Conservation (phyloP, 2,888 invertebrate species). For the Volucella zonaria region DNA sequence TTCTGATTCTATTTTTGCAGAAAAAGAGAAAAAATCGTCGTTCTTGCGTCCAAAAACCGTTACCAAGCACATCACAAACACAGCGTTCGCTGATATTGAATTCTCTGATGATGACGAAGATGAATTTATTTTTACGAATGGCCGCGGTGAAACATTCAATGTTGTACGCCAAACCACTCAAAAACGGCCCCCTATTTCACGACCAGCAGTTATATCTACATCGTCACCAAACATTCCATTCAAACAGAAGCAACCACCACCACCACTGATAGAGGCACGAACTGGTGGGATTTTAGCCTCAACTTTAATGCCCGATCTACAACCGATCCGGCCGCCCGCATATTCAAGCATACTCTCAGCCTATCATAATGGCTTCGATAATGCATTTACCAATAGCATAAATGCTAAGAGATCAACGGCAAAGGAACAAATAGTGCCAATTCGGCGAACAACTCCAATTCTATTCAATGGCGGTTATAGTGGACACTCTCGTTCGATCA, state of each 20-base stretch:
- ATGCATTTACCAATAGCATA: conserved; percentile 61
- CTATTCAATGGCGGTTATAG: conserved; percentile 42
- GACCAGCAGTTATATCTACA: conserved; percentile 14
- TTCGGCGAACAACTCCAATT: conserved; percentile 33
- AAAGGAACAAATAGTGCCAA: conserved; percentile 47
- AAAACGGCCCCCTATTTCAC: conserved; percentile 27
- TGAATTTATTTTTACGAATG: conserved; percentile 60
- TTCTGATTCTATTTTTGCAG: conserved; percentile 21
- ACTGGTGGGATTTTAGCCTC: conserved; percentile 76
- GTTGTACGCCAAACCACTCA: conserved; percentile 22
- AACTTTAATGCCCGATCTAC: conserved; percentile 73
- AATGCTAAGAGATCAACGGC: conserved; percentile 66
- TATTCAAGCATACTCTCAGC: conserved; percentile 71
- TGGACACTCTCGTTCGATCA: conserved; percentile 72
- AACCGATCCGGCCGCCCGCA: conserved; percentile 60
- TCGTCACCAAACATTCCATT: conserved; percentile 76
- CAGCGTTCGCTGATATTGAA: conserved; percentile 77
- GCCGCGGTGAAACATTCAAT: conserved; percentile 45
- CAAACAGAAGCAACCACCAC: conserved; percentile 75
- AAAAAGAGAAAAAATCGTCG: conserved; percentile 56
- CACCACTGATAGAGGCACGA: conserved; percentile 76
- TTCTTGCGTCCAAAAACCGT: conserved; percentile 73
- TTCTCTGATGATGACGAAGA: conserved; percentile 81
- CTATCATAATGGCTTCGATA: conserved; percentile 64
- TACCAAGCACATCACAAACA: conserved; percentile 75